Evolutionary conservation across 2,888 invertebrate genomes (phyloP), one percentile per base, ranked within the genome.

Genomic region (Pyrgus malvae): DNA sequence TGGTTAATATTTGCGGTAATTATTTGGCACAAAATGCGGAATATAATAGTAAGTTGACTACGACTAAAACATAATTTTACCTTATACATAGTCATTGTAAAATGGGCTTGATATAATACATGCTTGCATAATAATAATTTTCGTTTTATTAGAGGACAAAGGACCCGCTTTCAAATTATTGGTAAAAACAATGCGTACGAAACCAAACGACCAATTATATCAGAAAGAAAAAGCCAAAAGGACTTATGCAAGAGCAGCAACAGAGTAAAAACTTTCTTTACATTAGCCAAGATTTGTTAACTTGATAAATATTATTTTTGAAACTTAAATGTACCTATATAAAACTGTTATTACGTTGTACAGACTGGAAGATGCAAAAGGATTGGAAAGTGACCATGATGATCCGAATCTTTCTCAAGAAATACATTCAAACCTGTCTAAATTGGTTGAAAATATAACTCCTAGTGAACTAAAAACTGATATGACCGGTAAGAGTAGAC

Each of bases 21-120:
- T 83, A 74, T 64, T 67, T 88, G 33, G 81, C 88, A 1, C 81
- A 88, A 62, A 21, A 71, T 58, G 87, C 86, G 1, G 85, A 86
- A 63, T 68, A 66, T 50, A 80, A 78, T 44, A 86, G 88, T 88
- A 71, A 74, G 83, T 72, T 44, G n/a, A n/a, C n/a, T 31, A 3
- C 0, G 25, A 16, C 14, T 9, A n/a, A 25, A 17, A 4, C 19
- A 48, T 4, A 48, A 19, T 2, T 8, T 7, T 7, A 8, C 7
- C 4, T 3, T n/a, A n/a, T n/a, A n/a, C n/a, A n/a, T n/a, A n/a
- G n/a, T n/a, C n/a, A n/a, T n/a, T n/a, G n/a, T n/a, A n/a, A n/a
- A n/a, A n/a, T n/a, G n/a, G n/a, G n/a, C n/a, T n/a, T n/a, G n/a
- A n/a, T n/a, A n/a, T n/a, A n/a, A n/a, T n/a, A n/a, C n/a, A n/a